Base-by-base conservation (phyloP, 2,797 vertebrate genomes). In the Sebastes cheni region DNA sequence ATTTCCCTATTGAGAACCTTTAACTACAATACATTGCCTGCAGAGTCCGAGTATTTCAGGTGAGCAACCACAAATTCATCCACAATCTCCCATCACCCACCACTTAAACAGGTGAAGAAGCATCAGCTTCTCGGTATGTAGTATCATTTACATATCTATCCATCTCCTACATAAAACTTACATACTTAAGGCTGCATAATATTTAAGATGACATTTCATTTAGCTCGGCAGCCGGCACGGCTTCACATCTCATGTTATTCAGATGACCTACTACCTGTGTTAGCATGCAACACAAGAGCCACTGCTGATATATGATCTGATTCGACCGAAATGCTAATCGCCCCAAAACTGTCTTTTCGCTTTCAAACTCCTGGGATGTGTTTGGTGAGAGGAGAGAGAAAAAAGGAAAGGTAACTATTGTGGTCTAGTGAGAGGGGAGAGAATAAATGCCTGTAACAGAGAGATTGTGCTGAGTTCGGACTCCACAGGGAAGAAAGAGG, bases 401-500 rank as follows among this genome's bases (percentile, higher is more conserved):
- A 68, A 66, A 74, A 79, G 1, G 10, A 59, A 55, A 80, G 52
- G 52, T 34, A 74, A 55, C 55, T 14, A 23, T 6, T 74, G 67
- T 39, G 61, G 67, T 71, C 29, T 11, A 14, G 67, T 20, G 66
- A 76, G 60, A 59, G 70, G 68, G 13, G 39, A 22, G 27, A 67
- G 46, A 75, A 67, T 64, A 55, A 32, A 14, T 16, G 60, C 8
- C 67, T 81, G 81, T 52, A 79, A 86, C 75, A 61, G 79, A 88
- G 86, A 83, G 81, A 81, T 75, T 79, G 79, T 72, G 70, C 72
- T 36, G 80, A 80, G 82, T 64, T 27, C 20, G 80, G 86, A 81
- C 80, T 88, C 88, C 66, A 11, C 76, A 8, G 81, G 82, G 82
- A 75, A 80, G 81, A 77, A 81, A 81, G 68, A 80, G 79, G 78